Base-by-base conservation (phyloP, 2,113 vertebrate genomes). In the Ophiodon elongatus region DNA sequence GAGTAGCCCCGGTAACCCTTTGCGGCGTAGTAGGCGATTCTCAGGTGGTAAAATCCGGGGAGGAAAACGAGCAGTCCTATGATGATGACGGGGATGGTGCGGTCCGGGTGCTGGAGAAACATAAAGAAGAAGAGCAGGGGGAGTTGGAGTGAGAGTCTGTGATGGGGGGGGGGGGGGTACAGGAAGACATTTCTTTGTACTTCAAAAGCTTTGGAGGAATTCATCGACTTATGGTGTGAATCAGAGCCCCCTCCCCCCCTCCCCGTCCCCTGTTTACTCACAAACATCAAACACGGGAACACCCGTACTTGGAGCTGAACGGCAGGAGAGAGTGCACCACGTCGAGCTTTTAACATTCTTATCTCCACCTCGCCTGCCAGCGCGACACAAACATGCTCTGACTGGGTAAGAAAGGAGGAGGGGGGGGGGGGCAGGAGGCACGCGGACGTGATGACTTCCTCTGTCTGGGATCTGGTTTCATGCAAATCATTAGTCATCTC, bases 1-100 rank as follows among this genome's bases (percentile, higher is more conserved):
- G 98, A 99, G 85, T 98, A 99, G 74, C 98, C 98, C 1, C 97
- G 93, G 95, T 99, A 98, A 91, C 98, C 98, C 84, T 96, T 97
- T 79, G 96, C 96, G 11, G 98, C 98, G 0, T 97, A 99, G 93
- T 97, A 99, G 6, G 98, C 98, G 1, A 99, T 99, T 81, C 98
- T 97, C 85, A 99, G 92, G 87, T 99, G 98, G 91, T 99, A 99
- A 84, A 99, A 99, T 29, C 98, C 98, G 0, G 98, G 98, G 4
- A 99, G 96, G 81, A 99, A 99, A 41, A 99, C 96, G 0, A 99
- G 95, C 41, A 98, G 92, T 0, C 98, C 97, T 4, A 99, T 99
- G 92, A 99, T 97, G 80, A 99, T 94, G 79, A 99, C 96, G 0
- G 98, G 97, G 76, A 98, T 92, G 0, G 97, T 98, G 0, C 97